A percentile compares a stretch with the other conserved stretches of the same genome.
Conservation (phyloP, 2,797 vertebrate genomes). For the Lithobates sylvaticus region DNA sequence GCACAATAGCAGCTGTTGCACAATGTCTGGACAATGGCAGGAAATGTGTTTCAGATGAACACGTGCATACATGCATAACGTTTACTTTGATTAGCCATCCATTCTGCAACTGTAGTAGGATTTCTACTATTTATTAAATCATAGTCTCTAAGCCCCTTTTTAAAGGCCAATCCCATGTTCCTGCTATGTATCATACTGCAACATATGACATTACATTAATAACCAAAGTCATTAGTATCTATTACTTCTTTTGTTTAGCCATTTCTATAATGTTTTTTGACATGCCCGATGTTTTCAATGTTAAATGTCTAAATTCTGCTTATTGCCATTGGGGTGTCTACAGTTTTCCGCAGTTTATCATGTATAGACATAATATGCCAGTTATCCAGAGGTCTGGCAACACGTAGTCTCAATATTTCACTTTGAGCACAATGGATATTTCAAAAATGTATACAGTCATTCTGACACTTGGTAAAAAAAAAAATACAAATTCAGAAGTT, state of each 20-base stretch:
- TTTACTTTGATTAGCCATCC: slow-evolving; percentile 3
- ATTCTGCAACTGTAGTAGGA: neutral
- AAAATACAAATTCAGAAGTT: no score
- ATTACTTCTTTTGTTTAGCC: neutral
- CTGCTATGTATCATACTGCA: no score
- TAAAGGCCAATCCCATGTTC: no score
- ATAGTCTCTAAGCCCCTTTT: neutral
- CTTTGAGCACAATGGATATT: no score
- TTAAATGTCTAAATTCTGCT: neutral
- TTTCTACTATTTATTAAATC: neutral
- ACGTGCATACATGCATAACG: neutral
- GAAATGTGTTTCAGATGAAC: slow-evolving; percentile 2
- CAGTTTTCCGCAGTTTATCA: neutral
- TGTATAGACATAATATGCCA: no score
- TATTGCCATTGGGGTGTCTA: neutral
- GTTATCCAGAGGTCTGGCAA: no score
- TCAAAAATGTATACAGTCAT: no score
- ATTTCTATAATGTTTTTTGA: neutral
- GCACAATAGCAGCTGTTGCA: slow-evolving; percentile 17
- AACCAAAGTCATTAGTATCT: neutral
- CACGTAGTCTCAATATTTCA: no score
- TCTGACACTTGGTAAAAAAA: no score
- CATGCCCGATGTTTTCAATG: neutral
- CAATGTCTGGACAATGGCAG: slow-evolving; percentile 19
- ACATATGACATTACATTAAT: neutral